Evolutionary conservation across 2,888 invertebrate species (phyloP).

Genomic region (Gymnoscelis rufifasciata): DNA sequence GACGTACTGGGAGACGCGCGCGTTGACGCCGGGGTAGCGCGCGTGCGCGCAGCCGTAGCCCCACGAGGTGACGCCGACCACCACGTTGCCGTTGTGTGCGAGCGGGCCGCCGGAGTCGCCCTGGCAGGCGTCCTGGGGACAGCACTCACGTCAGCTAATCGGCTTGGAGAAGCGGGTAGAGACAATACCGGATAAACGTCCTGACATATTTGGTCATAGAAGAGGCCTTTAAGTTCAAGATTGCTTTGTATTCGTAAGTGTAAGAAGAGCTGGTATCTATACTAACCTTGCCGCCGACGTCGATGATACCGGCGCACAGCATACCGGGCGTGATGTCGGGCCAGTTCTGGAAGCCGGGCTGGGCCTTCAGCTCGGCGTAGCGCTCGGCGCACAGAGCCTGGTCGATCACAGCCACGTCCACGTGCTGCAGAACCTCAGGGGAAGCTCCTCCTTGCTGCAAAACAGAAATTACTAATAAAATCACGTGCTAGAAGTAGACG

Average conservation of each 20-base stretch:
- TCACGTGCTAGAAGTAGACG: no score
- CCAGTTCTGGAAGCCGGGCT: conserved; percentile 32
- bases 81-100: conserved; percentile 44
- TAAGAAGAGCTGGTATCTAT: no score
- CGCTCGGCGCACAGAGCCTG: conserved; percentile 45
- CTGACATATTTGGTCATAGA: no score
- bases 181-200: background rate
- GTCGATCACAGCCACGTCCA: conserved; percentile 47
- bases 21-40: conserved; percentile 71
- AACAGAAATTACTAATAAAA: no score
- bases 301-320: conserved; percentile 57
- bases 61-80: conserved; percentile 72
- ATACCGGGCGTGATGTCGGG: conserved; percentile 48
- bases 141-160: no score
- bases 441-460: conserved; percentile 20
- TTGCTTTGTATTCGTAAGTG: no score
- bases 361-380: conserved; percentile 42
- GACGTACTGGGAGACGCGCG: conserved; percentile 52
- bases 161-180: no score
- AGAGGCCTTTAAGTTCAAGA: no score
- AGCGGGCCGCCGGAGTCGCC: conserved; percentile 79
- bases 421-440: conserved; percentile 42
- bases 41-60: conserved; percentile 65
- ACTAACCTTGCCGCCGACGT: conserved; percentile 40
- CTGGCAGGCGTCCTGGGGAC: conserved; percentile 56